These are phyloP conservation scores for Oceanites oceanicus DNA, from an alignment of 2,113 vertebrate species.

Conservation along the genomic window DNA sequence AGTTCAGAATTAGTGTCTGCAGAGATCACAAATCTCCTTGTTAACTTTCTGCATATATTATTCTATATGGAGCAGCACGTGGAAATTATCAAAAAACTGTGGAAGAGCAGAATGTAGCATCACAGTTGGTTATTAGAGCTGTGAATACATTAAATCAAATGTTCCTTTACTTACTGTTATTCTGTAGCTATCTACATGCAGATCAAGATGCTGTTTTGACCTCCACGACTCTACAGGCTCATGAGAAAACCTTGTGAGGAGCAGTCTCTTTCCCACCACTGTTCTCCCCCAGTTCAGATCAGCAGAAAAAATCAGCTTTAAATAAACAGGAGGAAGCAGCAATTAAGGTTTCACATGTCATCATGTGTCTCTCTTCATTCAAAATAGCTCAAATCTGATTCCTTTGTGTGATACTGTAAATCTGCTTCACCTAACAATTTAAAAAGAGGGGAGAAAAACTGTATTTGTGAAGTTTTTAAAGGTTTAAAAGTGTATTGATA, in stretches of 20 bases:
- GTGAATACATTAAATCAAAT: not conserved
- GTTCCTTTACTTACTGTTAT: not conserved
- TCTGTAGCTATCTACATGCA: not conserved
- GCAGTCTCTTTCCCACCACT: not conserved
- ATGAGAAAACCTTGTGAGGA: not conserved
- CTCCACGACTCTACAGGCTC: not conserved
- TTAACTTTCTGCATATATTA: not conserved
- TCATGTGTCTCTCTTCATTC: not conserved
- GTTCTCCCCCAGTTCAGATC: not conserved
- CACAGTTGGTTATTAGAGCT: not conserved
- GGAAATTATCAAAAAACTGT: not conserved
- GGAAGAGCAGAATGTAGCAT: not conserved
- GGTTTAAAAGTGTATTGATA: not conserved
- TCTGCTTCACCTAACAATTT: not conserved
- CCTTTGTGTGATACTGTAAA: not conserved
- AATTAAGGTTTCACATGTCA: not conserved
- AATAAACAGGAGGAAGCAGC: not conserved
- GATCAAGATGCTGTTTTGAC: not conserved
- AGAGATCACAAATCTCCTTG: not conserved
- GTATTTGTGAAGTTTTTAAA: not conserved
- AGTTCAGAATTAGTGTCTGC: not conserved
- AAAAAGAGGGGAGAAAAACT: not conserved
- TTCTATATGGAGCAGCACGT: not conserved
- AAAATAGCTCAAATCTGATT: not conserved
- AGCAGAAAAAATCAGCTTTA: not conserved